These are phyloP conservation scores for Cebus imitator DNA, from an alignment of 2,113 vertebrate species.

Conservation along the genomic window DNA sequence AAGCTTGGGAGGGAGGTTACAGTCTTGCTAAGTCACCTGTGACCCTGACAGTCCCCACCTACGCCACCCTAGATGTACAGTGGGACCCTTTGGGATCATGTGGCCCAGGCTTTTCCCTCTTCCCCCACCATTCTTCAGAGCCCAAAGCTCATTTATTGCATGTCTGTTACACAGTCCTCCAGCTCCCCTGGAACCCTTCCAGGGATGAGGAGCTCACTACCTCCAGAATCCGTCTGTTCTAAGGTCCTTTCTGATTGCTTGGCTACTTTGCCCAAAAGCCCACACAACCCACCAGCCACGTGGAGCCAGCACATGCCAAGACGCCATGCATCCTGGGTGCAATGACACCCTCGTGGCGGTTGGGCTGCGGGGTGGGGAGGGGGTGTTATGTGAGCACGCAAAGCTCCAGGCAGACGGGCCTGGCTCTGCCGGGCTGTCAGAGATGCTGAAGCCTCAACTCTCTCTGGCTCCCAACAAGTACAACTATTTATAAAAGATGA, in stretches of 20 bases:
- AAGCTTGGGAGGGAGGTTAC: background rate
- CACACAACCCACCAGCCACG: slow-evolving; percentile 40
- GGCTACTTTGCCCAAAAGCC: slow-evolving; percentile 25
- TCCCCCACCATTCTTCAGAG: background rate
- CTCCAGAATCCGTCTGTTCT: background rate
- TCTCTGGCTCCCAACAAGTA: slow-evolving; percentile 50
- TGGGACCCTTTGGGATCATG: background rate
- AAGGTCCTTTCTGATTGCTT: slow-evolving; percentile 44
- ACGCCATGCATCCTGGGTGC: background rate
- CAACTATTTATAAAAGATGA: slow-evolving; percentile 72
- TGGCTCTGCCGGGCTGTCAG: slow-evolving; percentile 48
- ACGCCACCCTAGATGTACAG: background rate
- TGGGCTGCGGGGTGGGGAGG: background rate
- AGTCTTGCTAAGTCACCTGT: background rate
- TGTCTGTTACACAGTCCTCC: background rate
- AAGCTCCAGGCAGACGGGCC: slow-evolving; percentile 57
- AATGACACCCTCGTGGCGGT: background rate
- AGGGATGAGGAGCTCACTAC: background rate
- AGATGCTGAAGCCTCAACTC: background rate
- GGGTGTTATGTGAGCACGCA: background rate
- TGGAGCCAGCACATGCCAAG: background rate
- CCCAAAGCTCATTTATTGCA: background rate
- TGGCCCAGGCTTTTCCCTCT: background rate
- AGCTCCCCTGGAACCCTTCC: background rate
- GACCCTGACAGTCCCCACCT: background rate